Percentiles rank a stretch among this genome's conserved stretches.
Evolutionary conservation across 2,888 invertebrate genomes (phyloP).

Genomic region (Omphaloscelis lunosa): DNA sequence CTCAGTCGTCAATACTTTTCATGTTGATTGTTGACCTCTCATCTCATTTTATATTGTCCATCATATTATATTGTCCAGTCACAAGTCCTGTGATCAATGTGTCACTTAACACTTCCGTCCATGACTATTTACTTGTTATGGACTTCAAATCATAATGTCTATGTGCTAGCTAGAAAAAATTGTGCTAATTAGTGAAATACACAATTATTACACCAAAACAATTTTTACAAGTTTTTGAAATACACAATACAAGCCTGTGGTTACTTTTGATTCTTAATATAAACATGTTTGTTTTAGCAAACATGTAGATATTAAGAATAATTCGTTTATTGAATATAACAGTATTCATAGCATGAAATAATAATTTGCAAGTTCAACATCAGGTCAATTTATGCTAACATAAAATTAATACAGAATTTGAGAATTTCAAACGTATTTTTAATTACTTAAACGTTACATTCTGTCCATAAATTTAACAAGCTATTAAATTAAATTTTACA

Average conservation of each 20-base stretch:
- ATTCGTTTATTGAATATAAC: conserved; percentile 52
- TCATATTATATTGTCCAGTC: conserved; percentile 66
- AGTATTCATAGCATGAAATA: conserved; percentile 78
- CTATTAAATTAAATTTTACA: background rate
- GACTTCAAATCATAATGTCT: conserved; percentile 67
- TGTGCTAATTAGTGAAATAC: conserved; percentile 62
- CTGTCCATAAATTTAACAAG: background rate
- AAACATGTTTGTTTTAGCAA: conserved; percentile 45
- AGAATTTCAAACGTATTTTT: background rate
- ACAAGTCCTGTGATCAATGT: conserved; percentile 63
- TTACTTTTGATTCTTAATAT: conserved; percentile 46
- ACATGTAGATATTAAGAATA: conserved; percentile 49
- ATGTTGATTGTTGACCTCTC: conserved; percentile 77
- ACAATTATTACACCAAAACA: conserved; percentile 36
- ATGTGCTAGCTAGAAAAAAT: conserved; percentile 81
- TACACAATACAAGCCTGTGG: conserved; percentile 12
- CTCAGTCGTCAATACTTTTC: conserved; percentile 80
- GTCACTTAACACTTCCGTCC: conserved; percentile 87
- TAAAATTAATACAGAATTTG: background rate
- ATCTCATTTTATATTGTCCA: conserved; percentile 69
- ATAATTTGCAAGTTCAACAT: background rate
- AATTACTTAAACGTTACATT: background rate
- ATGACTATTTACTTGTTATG: conserved; percentile 77
- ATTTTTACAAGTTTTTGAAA: conserved; percentile 20
- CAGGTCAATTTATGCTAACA: background rate